Evolutionary conservation across 1,140 invertebrate species (phyloP).

Genomic region (Teleopsis dalmanni): DNA sequence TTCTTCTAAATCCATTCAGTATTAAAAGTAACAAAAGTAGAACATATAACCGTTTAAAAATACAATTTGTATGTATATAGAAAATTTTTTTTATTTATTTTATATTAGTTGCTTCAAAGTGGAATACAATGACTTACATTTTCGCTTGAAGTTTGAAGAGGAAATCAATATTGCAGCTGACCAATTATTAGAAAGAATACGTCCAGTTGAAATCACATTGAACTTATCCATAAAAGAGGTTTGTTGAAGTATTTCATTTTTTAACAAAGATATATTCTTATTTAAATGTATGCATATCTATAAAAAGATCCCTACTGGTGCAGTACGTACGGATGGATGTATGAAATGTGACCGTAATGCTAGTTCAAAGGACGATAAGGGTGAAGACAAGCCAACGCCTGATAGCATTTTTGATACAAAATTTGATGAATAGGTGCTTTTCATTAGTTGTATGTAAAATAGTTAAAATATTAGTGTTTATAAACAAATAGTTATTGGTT

Average conservation of each 20-base stretch:
- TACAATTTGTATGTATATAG: too few species aligned
- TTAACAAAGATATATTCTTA: conserved; percentile 21
- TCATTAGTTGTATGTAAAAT: too few species aligned
- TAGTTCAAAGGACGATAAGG: conserved; percentile 67
- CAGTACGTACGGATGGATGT: conserved; percentile 60
- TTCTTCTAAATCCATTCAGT: too few species aligned
- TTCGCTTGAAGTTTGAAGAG: conserved; percentile 49
- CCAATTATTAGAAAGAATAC: conserved; percentile 28
- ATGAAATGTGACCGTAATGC: conserved; percentile 61
- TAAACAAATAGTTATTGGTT: too few species aligned
- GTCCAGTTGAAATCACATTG: conserved; percentile 14
- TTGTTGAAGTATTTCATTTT: conserved; percentile 30
- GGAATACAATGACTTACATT: conserved; percentile 61
- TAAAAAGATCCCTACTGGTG: conserved; percentile 47
- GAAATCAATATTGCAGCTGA: conserved; percentile 44
- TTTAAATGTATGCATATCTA: neutral
- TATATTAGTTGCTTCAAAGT: conserved; percentile 58
- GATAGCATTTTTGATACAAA: conserved; percentile 17
- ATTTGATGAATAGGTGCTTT: too few species aligned
- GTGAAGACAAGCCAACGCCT: conserved; percentile 46
- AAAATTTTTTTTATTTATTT: too few species aligned
- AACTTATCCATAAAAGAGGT: conserved; percentile 15
- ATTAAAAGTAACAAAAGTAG: too few species aligned
- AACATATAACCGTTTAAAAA: too few species aligned
- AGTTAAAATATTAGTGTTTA: too few species aligned